Conservation (phyloP, 2,888 invertebrate species). For the Atrina japonica region DNA sequence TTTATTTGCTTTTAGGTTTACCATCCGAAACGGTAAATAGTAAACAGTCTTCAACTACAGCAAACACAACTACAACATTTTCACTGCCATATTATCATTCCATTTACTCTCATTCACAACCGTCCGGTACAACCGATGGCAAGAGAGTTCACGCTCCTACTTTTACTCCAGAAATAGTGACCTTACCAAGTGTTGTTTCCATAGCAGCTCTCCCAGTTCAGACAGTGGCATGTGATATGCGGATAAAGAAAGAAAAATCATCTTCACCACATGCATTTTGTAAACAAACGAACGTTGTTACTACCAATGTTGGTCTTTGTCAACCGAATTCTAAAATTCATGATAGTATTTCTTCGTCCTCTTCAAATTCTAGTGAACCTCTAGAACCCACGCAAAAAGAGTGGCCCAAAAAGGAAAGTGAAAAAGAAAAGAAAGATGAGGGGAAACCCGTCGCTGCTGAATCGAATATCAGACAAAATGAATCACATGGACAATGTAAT, state of each 20-base stretch:
- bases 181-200: constrained; percentile 54
- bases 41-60: constrained; percentile 7
- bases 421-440: not conserved
- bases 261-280: constrained; percentile 27
- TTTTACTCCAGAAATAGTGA: constrained; percentile 73
- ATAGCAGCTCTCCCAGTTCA: constrained; percentile 42
- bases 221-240: constrained; percentile 45
- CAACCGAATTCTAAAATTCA: constrained; percentile 15
- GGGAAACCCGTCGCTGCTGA: too few relatives aligned
- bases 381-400: not conserved
- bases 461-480: not conserved
- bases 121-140: constrained; percentile 44
- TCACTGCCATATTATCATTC: constrained; percentile 72
- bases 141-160: constrained; percentile 73
- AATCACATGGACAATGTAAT: constrained; percentile 10
- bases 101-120: constrained; percentile 61
- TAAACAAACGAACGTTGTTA: constrained; percentile 9
- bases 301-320: constrained; percentile 3
- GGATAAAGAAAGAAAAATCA: constrained; percentile 42
- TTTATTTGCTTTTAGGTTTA: not conserved
- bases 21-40: not conserved
- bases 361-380: not conserved
- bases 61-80: constrained; percentile 56
- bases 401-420: not conserved
- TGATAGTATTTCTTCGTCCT: not conserved